Percentiles rank a stretch among this genome's conserved stretches.
phyloP scores from a whole-genome alignment of 2,113 vertebrate species.

The Sitta europaea region DNA sequence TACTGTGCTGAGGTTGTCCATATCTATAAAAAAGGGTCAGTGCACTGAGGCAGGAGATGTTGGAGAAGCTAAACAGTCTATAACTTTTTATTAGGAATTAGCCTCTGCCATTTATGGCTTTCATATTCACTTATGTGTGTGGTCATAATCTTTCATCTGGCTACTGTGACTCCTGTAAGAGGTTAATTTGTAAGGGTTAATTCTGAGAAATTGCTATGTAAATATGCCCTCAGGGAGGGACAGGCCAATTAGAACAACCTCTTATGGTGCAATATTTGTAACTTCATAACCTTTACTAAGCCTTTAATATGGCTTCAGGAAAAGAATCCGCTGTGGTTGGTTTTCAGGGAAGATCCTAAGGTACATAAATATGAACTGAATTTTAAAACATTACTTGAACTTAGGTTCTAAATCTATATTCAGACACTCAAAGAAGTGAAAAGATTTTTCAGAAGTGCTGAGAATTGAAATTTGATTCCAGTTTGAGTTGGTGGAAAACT shows the following conservation, averaged over 20 bases:
- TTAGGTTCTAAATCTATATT: not conserved
- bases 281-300: constrained; percentile 6
- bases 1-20: not conserved
- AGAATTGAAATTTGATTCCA: not conserved
- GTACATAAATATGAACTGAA: not conserved
- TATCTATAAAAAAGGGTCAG: not conserved
- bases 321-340: not conserved
- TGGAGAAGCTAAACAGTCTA: not conserved
- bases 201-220: constrained; percentile 4
- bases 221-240: not conserved
- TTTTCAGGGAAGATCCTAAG: not conserved
- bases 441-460: not conserved
- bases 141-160: not conserved
- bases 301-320: not conserved
- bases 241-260: not conserved
- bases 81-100: constrained; percentile 5
- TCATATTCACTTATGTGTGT: not conserved
- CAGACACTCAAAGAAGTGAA: not conserved
- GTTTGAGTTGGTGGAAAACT: not conserved
- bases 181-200: constrained; percentile 43
- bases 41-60: not conserved
- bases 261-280: constrained; percentile 5
- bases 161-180: not conserved
- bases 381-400: constrained; percentile 2
- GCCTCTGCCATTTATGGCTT: not conserved